Conservation (phyloP, 2,797 vertebrate genomes). For the Phaenicophaeus curvirostris region DNA sequence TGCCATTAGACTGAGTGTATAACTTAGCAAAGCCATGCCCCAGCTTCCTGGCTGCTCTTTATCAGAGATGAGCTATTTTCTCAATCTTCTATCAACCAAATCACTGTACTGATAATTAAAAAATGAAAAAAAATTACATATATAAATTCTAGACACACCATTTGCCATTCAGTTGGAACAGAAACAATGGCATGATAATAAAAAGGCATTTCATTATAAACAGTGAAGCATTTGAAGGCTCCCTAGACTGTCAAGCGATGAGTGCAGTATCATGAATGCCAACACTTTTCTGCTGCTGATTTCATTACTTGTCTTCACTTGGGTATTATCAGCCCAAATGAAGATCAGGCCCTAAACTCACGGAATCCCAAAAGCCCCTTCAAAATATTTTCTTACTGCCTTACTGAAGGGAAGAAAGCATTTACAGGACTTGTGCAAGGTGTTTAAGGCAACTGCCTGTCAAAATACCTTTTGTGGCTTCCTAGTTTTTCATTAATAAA, state of each 20-base stretch:
- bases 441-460: neutral
- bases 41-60: neutral
- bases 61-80: neutral
- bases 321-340: neutral
- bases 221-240: neutral
- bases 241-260: neutral
- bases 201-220: conserved; percentile 22
- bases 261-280: neutral
- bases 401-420: neutral
- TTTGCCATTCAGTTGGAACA: neutral
- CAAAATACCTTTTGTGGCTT: neutral
- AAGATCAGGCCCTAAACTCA: neutral
- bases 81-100: neutral
- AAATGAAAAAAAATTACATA: neutral
- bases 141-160: neutral
- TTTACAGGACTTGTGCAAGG: neutral
- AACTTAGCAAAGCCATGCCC: neutral
- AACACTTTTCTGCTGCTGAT: neutral
- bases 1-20: neutral
- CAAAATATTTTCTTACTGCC: neutral
- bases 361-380: neutral
- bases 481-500: neutral
- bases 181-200: conserved; percentile 1
- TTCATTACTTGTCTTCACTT: conserved; percentile 6
- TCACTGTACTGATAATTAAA: neutral